Evolutionary conservation across 1,140 invertebrate species (phyloP).

Genomic region (Sweltsa coloradensis): DNA sequence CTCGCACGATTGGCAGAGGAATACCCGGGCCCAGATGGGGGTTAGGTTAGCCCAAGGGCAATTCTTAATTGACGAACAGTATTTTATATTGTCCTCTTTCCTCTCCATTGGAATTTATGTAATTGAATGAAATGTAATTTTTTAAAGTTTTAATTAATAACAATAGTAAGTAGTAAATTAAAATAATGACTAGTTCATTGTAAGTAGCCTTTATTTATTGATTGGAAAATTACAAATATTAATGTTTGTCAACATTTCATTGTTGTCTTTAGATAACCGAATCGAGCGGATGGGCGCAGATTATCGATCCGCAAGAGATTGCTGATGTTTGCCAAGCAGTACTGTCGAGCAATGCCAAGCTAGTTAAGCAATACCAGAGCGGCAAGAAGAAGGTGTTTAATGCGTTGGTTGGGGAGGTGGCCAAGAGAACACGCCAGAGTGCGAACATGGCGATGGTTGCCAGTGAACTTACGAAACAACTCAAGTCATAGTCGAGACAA

Average conservation of each 20-base stretch:
- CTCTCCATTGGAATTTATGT: too few species aligned
- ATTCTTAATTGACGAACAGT: too few species aligned
- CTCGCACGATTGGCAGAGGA: too few species aligned
- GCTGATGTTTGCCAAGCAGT: constrained; percentile 43
- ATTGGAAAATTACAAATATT: neutral
- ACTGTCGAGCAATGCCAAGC: constrained; percentile 50
- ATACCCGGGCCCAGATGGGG: too few species aligned
- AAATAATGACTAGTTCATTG: too few species aligned
- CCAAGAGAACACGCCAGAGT: constrained; percentile 41
- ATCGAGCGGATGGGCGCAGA: constrained; percentile 46
- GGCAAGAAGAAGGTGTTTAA: constrained; percentile 58
- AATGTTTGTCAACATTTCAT: constrained; percentile 1
- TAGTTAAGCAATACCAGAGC: constrained; percentile 47
- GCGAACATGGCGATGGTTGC: constrained; percentile 49
- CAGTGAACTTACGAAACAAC: constrained; percentile 43
- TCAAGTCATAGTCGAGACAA: too few species aligned
- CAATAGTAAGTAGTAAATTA: too few species aligned
- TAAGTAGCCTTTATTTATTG: too few species aligned
- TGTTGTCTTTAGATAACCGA: constrained; percentile 36
- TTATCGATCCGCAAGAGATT: constrained; percentile 45
- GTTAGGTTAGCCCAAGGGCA: too few species aligned
- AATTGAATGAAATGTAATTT: too few species aligned
- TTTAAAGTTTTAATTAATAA: too few species aligned
- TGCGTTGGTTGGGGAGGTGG: constrained; percentile 44
- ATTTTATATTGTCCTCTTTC: too few species aligned